Percentiles rank a stretch among this genome's conserved stretches.
These are phyloP conservation scores for Ambastaia sidthimunki DNA, from an alignment of 2,797 vertebrate genomes.

Conservation along the genomic window DNA sequence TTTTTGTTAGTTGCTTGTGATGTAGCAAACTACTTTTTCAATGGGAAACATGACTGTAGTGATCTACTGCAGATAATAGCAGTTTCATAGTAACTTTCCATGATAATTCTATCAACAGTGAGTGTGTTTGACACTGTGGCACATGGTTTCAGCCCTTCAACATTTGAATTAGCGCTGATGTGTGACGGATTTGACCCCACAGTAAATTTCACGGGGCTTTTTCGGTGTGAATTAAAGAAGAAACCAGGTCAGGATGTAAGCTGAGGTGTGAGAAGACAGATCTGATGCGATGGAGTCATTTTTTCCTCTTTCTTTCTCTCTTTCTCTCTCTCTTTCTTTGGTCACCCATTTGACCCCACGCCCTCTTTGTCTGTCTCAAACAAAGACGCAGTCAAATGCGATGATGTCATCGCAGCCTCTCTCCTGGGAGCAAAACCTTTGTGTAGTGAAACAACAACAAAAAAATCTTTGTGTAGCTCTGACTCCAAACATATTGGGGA, in stretches of 20 bases:
- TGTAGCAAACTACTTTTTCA: too few relatives aligned
- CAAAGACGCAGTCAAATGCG: slow-evolving; percentile 84
- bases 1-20: background rate
- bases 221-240: background rate
- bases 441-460: slow-evolving; percentile 82
- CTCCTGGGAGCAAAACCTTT: slow-evolving; percentile 84
- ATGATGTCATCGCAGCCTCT: slow-evolving; percentile 84
- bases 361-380: slow-evolving; percentile 77
- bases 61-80: too few relatives aligned
- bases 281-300: slow-evolving; percentile 52
- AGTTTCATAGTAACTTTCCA: background rate
- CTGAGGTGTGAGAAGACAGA: slow-evolving; percentile 43
- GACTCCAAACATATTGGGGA: slow-evolving; percentile 75
- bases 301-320: background rate
- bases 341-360: slow-evolving; percentile 75
- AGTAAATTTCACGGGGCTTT: slow-evolving; percentile 29
- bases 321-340: slow-evolving; percentile 38
- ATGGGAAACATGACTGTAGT: too few relatives aligned
- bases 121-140: slow-evolving; percentile 3
- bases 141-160: background rate
- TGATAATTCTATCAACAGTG: background rate
- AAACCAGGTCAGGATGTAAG: slow-evolving; percentile 25
- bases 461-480: slow-evolving; percentile 83
- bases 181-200: slow-evolving; percentile 15
- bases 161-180: background rate